phyloP scores from a whole-genome alignment of 2,797 vertebrate species.

The Ctenochaetus hawaiiensis region DNA sequence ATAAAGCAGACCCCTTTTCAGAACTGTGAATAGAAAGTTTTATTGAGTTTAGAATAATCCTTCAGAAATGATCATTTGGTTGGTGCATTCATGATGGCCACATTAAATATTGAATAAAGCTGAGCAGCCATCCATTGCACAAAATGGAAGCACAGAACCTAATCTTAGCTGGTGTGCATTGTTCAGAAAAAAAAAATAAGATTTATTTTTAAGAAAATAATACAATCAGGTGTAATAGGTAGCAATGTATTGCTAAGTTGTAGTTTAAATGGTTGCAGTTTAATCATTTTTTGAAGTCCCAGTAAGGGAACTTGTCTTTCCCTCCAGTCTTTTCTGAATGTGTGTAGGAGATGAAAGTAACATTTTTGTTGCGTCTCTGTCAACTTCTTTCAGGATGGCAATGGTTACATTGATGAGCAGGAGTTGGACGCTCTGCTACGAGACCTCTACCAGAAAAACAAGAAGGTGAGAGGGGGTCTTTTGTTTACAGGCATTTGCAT shows the following conservation, averaged over 20 bases:
- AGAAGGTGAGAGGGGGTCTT: constrained; percentile 85
- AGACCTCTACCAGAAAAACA: constrained; percentile 95
- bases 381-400: constrained; percentile 89
- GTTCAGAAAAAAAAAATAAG: neutral
- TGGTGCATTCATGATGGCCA: constrained; percentile 24
- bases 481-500: neutral
- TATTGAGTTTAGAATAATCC: constrained; percentile 32
- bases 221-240: neutral
- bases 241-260: neutral
- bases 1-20: constrained; percentile 39
- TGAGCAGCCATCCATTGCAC: constrained; percentile 15
- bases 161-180: constrained; percentile 1
- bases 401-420: constrained; percentile 96
- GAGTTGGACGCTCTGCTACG: constrained; percentile 95
- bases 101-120: constrained; percentile 48
- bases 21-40: constrained; percentile 56
- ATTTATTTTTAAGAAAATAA: neutral
- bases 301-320: neutral
- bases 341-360: neutral
- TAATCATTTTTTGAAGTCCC: neutral
- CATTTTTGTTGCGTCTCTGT: constrained; percentile 22
- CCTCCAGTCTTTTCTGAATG: neutral
- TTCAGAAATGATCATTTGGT: constrained; percentile 44
- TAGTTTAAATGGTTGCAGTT: neutral
- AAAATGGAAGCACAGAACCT: constrained; percentile 5